These are phyloP conservation scores for Helicoverpa zea DNA, from an alignment of 1,140 invertebrate genomes.

Conservation along the genomic window DNA sequence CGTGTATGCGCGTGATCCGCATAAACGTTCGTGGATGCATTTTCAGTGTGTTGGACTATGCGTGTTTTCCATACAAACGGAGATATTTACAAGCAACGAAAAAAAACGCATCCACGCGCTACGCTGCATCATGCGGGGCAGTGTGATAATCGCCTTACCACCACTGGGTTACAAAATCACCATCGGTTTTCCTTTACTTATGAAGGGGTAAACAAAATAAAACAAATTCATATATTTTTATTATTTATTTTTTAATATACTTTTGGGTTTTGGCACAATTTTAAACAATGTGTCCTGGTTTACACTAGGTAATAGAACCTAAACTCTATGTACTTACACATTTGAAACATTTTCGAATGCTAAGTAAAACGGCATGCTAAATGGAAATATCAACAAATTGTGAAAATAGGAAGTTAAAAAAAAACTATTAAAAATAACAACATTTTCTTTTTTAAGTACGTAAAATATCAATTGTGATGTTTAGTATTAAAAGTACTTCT, in stretches of 20 bases:
- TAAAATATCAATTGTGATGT: constrained; percentile 40
- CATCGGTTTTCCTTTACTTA: neutral
- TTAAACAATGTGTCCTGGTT: constrained; percentile 84
- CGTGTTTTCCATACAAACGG: too few species aligned
- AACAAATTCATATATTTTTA: constrained; percentile 72
- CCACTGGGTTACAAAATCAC: too few species aligned
- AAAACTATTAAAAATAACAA: constrained; percentile 54
- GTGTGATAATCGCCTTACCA: too few species aligned
- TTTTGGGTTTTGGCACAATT: constrained; percentile 86
- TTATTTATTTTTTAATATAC: constrained; percentile 85
- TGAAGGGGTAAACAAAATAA: constrained; percentile 62
- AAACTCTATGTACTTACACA: constrained; percentile 76
- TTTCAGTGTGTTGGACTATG: too few species aligned
- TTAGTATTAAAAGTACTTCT: constrained; percentile 21
- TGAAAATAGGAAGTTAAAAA: constrained; percentile 57
- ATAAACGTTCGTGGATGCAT: too few species aligned
- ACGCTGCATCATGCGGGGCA: too few species aligned
- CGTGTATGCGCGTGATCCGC: too few species aligned
- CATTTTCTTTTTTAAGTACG: constrained; percentile 54
- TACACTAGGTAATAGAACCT: constrained; percentile 83
- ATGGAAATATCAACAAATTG: constrained; percentile 64
- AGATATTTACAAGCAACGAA: too few species aligned
- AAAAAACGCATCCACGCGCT: too few species aligned
- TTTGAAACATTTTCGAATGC: constrained; percentile 65
- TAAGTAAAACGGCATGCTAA: constrained; percentile 50